Base-by-base conservation (phyloP, 2,888 invertebrate species). In the Trachelus stipa region DNA sequence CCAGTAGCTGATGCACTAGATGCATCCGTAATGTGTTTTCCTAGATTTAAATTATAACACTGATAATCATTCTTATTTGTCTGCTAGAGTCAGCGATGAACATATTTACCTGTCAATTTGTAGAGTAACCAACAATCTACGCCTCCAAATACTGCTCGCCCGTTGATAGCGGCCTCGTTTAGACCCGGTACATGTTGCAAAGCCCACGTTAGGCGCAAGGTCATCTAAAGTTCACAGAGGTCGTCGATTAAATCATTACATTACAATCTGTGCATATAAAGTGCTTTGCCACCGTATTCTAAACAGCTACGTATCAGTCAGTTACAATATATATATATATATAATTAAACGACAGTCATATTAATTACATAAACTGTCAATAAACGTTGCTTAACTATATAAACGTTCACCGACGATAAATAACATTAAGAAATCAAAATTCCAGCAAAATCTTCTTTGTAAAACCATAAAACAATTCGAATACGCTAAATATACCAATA, bases 51-150 rank as follows among this genome's bases (percentile, higher is more conserved):
- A 30, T 75, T 35, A 75, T 71, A n/a, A 31, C 11, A 34, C 35
- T 76, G 12, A 23, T 1, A 1, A 56, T 56, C 23, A 56, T 37
- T n/a, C 68, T 76, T 68, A 4, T 75, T 40, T 33, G 35, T 40
- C 68, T 11, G 30, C 33, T 35, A 69, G 85, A 85, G 23, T 87
- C n/a, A n/a, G 31, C 34, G 6, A 74, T 34, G 11, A 71, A 71
- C 33, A 37, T 33, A 15, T 35, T 87, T 91, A 81, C 92, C 92
- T 2, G 94, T 96, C 76, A 98, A 92, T 92, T 96, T 97, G 92
- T 97, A 96, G 77, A 98, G 90, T 75, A 99, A 93, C 98, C 98
- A 99, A 0, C 98, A 97, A 89, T 99, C 99, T 77, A 99, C 92
- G 1, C 98, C 96, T 11, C 98, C 97, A 91, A 97, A 96, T 91